These are phyloP conservation scores for Lycocorax pyrrhopterus DNA, from an alignment of 2,113 vertebrate genomes.

Conservation along the genomic window DNA sequence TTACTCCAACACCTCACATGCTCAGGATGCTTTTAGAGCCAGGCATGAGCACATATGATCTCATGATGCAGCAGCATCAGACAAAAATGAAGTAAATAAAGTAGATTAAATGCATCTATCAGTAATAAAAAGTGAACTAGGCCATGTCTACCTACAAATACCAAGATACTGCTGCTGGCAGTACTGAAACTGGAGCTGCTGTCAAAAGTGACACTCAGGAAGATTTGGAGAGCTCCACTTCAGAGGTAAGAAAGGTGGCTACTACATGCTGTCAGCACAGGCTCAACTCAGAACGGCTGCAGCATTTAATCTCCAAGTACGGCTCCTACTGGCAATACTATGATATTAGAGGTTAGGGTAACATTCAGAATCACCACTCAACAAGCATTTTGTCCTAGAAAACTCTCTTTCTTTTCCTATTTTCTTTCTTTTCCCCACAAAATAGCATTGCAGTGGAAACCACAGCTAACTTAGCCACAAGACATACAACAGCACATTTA, in stretches of 20 bases:
- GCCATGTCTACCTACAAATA: fast-evolving
- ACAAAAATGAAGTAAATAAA: background rate
- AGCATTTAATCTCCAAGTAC: background rate
- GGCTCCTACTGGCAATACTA: background rate
- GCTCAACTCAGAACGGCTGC: background rate
- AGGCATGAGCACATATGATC: fast-evolving
- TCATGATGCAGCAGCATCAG: background rate
- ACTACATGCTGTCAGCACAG: background rate
- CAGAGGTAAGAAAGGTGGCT: background rate
- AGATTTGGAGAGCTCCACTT: background rate
- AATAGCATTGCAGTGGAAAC: background rate
- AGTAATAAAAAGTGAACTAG: background rate
- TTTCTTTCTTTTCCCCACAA: background rate
- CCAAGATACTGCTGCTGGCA: background rate
- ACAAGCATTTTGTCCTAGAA: background rate
- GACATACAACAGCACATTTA: background rate
- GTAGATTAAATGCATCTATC: background rate
- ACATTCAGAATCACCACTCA: background rate
- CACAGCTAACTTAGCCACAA: background rate
- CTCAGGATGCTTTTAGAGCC: background rate
- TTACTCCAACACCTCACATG: background rate
- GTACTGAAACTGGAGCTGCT: background rate
- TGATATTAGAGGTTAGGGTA: background rate
- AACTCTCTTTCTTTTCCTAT: background rate
- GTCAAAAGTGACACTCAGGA: background rate